Conservation (phyloP, 1,140 invertebrate species). For the Limonius californicus region DNA sequence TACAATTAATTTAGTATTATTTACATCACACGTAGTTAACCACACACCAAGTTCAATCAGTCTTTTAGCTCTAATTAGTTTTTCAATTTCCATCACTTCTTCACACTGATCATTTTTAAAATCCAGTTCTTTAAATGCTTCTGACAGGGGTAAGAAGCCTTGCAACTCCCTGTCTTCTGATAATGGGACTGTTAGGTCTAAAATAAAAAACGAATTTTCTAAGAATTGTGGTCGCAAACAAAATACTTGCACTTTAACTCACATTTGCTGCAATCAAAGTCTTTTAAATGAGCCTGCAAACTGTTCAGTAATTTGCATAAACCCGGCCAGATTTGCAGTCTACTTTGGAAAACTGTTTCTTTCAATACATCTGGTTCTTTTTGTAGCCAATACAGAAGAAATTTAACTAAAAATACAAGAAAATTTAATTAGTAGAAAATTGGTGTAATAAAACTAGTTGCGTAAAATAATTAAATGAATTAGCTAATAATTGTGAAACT, state of each 20-base stretch:
- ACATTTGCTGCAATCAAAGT: constrained; percentile 51
- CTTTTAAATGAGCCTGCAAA: constrained; percentile 53
- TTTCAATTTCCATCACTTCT: constrained; percentile 33
- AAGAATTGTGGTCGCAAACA: too few species aligned
- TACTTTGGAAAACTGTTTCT: constrained; percentile 58
- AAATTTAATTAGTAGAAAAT: too few species aligned
- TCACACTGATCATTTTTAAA: constrained; percentile 41
- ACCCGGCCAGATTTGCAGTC: constrained; percentile 74
- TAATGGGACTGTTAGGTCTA: constrained; percentile 65
- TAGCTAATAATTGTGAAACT: too few species aligned
- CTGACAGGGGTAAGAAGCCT: constrained; percentile 72
- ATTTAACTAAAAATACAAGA: constrained; percentile 68
- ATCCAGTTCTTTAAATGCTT: constrained; percentile 54
- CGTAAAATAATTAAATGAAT: too few species aligned
- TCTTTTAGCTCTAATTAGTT: constrained; percentile 45
- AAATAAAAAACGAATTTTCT: too few species aligned
- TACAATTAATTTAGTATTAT: constrained; percentile 45
- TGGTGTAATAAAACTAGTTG: too few species aligned
- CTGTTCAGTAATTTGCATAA: constrained; percentile 70
- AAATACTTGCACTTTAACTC: too few species aligned
- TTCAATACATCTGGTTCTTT: constrained; percentile 56
- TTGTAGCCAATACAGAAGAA: constrained; percentile 69
- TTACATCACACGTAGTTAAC: constrained; percentile 49
- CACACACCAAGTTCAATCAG: constrained; percentile 52
- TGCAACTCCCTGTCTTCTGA: constrained; percentile 76